Percentiles rank a stretch among this genome's conserved stretches.
Conservation (phyloP, 2,113 vertebrate genomes). For the Climacteris rufus region DNA sequence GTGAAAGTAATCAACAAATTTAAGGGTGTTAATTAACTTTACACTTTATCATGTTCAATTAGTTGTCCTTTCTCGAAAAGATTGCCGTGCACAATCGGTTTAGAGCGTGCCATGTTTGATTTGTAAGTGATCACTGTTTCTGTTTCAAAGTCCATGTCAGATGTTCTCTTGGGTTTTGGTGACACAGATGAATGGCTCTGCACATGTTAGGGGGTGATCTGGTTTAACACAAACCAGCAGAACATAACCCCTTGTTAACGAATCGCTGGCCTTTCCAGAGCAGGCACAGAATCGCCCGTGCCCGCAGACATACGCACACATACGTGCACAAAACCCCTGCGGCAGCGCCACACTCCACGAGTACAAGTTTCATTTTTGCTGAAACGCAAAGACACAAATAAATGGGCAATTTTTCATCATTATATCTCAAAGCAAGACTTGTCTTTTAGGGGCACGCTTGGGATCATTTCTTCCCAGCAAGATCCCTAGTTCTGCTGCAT, state of each 20-base stretch:
- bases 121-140: slow-evolving; percentile 91
- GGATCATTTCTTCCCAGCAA: slow-evolving; percentile 80
- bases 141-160: slow-evolving; percentile 81
- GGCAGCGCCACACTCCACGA: neutral
- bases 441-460: slow-evolving; percentile 73
- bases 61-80: slow-evolving; percentile 87
- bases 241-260: slow-evolving; percentile 80
- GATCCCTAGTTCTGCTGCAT: slow-evolving; percentile 48
- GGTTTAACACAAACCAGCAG: slow-evolving; percentile 82
- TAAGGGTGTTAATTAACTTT: slow-evolving; percentile 99
- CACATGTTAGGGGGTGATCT: slow-evolving; percentile 81
- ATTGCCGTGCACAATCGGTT: slow-evolving; percentile 87
- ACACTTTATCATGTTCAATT: slow-evolving; percentile 99
- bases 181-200: slow-evolving; percentile 84
- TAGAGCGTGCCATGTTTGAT: slow-evolving; percentile 89
- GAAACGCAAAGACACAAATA: slow-evolving; percentile 62
- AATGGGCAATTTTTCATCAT: slow-evolving; percentile 78
- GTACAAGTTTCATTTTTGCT: slow-evolving; percentile 60
- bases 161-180: slow-evolving; percentile 84
- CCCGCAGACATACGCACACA: accelerated
- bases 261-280: slow-evolving; percentile 55
- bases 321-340: neutral
- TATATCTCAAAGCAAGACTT: slow-evolving; percentile 74
- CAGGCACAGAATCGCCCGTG: neutral
- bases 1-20: slow-evolving; percentile 96